Evolutionary conservation across 2,888 invertebrate species (phyloP).

Genomic region (Synanthedon tipuliformis): DNA sequence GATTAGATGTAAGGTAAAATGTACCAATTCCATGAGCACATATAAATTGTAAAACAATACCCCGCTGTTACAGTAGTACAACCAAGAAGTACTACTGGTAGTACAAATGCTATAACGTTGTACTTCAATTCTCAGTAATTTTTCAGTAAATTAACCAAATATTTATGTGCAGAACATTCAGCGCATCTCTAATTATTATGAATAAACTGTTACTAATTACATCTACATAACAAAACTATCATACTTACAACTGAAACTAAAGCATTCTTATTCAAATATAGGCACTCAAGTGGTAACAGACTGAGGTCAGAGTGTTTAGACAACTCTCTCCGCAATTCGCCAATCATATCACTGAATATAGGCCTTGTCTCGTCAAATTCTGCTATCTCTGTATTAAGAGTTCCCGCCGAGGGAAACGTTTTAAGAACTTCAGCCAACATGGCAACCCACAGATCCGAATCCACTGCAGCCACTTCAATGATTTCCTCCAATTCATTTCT

Average conservation of each 20-base stretch:
- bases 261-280: conserved; percentile 94
- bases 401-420: conserved; percentile 90
- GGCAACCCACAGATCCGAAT: conserved; percentile 97
- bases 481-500: conserved; percentile 93
- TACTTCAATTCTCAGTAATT: no score
- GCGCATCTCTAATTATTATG: no score
- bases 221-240: conserved; percentile 1
- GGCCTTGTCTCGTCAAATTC: conserved; percentile 91
- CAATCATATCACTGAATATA: conserved; percentile 90
- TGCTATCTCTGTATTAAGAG: conserved; percentile 88
- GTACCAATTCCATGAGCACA: no score
- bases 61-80: no score
- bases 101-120: no score
- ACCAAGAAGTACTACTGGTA: no score
- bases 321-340: conserved; percentile 83
- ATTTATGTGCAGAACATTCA: no score
- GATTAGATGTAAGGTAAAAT: no score
- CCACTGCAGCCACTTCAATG: conserved; percentile 90
- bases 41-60: no score
- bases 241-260: conserved; percentile 82
- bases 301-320: conserved; percentile 87
- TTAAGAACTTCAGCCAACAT: conserved; percentile 96
- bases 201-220: no score
- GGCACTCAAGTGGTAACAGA: conserved; percentile 94
- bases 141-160: no score